A percentile compares a stretch with the other conserved stretches of the same genome.
phyloP scores from a whole-genome alignment of 2,797 vertebrate species.

The Loris lydekkerianus region DNA sequence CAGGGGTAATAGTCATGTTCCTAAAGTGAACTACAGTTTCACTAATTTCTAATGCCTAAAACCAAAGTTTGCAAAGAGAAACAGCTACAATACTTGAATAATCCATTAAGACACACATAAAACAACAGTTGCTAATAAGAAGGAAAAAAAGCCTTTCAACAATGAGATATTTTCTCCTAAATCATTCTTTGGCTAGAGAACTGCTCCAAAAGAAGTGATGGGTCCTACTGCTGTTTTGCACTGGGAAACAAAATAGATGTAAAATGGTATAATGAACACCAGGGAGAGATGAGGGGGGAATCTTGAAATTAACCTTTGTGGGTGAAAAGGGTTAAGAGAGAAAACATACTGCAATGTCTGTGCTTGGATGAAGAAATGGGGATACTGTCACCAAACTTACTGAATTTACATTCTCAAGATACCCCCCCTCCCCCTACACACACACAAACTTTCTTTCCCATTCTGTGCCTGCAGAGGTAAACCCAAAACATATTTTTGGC shows the following conservation, averaged over 20 bases:
- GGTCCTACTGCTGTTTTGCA: not conserved
- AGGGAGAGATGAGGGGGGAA: not conserved
- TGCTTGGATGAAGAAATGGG: conserved; percentile 6
- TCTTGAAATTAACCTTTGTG: conserved; percentile 19
- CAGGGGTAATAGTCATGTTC: not conserved
- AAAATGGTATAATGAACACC: conserved; percentile 45
- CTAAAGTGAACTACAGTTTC: not conserved
- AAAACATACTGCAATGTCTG: conserved; percentile 27
- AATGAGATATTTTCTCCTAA: conserved; percentile 45
- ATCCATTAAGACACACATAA: conserved; percentile 54
- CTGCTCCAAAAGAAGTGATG: not conserved
- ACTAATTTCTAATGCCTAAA: conserved; percentile 46
- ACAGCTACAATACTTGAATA: not conserved
- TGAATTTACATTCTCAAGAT: conserved; percentile 25
- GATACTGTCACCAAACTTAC: conserved; percentile 27
- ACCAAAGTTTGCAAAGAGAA: conserved; percentile 25
- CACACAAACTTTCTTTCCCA: not conserved
- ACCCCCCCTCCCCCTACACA: no score
- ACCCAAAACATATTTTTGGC: conserved; percentile 1
- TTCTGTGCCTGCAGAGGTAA: conserved; percentile 22
- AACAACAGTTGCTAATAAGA: not conserved
- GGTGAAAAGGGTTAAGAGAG: not conserved
- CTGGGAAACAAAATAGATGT: conserved; percentile 46
- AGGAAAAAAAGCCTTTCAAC: not conserved
- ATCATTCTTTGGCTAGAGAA: conserved; percentile 45